Evolutionary conservation across 1,140 invertebrate species (phyloP).

Genomic region (Brachystomella parvula): DNA sequence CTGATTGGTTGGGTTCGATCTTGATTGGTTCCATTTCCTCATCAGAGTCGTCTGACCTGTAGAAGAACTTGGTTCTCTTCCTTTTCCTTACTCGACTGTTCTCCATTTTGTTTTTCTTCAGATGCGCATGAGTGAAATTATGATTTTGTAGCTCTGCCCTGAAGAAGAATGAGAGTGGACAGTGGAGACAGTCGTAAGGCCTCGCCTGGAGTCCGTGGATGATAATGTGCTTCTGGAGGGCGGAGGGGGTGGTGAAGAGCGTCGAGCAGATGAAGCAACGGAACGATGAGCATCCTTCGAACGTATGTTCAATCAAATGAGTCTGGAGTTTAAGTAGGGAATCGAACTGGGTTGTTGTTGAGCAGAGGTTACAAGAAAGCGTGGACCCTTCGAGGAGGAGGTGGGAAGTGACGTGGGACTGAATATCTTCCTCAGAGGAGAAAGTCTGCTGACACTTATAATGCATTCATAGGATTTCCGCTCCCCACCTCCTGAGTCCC

Average conservation of each 20-base stretch:
- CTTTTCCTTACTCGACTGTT: background rate
- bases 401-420: constrained; percentile 54
- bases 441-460: constrained; percentile 62
- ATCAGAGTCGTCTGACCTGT: constrained; percentile 36
- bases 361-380: constrained; percentile 66
- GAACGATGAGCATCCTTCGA: constrained; percentile 68
- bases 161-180: constrained; percentile 82
- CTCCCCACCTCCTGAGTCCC: background rate
- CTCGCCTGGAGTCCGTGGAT: constrained; percentile 69
- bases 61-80: constrained; percentile 37
- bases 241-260: constrained; percentile 69
- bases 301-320: constrained; percentile 87
- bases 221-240: constrained; percentile 70
- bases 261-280: constrained; percentile 82
- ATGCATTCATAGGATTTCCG: constrained; percentile 55
- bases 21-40: constrained; percentile 32
- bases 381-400: constrained; percentile 49
- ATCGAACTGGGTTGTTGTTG: constrained; percentile 44
- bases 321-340: constrained; percentile 68
- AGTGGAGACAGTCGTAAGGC: constrained; percentile 74
- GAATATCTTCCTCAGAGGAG: constrained; percentile 57
- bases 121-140: constrained; percentile 48
- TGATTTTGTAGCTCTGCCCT: constrained; percentile 84
- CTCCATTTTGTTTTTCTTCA: background rate
- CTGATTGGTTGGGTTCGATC: background rate